phyloP scores from a whole-genome alignment of 2,797 vertebrate genomes.

The Caiman crocodilus region DNA sequence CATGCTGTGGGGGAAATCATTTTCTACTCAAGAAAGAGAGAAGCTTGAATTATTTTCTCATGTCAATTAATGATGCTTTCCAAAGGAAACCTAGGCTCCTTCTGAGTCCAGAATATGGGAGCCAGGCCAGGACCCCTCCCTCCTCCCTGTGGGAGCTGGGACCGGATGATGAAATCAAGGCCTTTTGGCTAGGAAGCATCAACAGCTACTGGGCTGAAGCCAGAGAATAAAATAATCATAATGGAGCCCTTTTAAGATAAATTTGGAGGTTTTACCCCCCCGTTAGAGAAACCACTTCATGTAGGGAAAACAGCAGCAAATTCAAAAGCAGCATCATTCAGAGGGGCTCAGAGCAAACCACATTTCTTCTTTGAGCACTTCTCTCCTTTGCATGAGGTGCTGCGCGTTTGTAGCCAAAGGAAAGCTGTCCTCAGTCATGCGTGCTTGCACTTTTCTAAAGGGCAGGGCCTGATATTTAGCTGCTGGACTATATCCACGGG shows the following conservation, averaged over 20 bases:
- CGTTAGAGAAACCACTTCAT: not conserved
- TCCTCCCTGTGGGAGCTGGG: not conserved
- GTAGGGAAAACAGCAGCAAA: not conserved
- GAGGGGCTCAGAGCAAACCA: rapidly evolving
- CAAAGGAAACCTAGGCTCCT: slow-evolving; percentile 59
- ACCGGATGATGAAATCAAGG: slow-evolving; percentile 56
- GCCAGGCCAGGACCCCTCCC: not conserved
- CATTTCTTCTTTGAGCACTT: not conserved
- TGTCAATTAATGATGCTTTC: slow-evolving; percentile 57
- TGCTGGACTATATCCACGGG: not conserved
- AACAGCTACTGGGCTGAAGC: slow-evolving; percentile 38
- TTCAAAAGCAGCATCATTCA: not conserved
- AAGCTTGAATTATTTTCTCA: slow-evolving; percentile 66
- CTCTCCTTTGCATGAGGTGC: not conserved
- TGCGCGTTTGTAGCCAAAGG: not conserved
- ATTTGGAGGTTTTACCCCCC: not conserved
- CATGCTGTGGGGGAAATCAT: slow-evolving; percentile 27
- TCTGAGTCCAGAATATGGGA: slow-evolving; percentile 35
- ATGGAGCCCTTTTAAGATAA: slow-evolving; percentile 56
- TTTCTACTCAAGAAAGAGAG: slow-evolving; percentile 45
- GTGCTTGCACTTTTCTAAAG: rapidly evolving
- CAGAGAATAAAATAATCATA: slow-evolving; percentile 70
- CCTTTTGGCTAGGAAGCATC: slow-evolving; percentile 15
- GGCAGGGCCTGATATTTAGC: not conserved
- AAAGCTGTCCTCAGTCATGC: not conserved